Evolutionary conservation across 2,888 invertebrate genomes (phyloP), one percentile per base, ranked within the genome.

Genomic region (Eueremaeus valkanovi): DNA sequence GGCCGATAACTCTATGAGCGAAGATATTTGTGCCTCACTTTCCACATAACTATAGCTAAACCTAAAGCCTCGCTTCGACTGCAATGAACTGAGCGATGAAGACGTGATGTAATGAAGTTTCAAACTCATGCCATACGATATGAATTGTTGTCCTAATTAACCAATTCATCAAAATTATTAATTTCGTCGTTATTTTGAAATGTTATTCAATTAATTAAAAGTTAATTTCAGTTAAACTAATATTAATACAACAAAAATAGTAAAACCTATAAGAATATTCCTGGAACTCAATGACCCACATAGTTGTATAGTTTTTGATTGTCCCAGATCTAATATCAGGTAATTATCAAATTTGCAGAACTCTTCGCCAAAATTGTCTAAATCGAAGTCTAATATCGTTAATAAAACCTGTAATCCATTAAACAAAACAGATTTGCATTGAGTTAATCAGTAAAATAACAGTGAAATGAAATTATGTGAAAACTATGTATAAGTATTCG

Each of bases 1-100:
- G 79, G 85, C 85, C 51, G 81, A 81, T 73, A 88, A 81, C 72
- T 83, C 81, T 68, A 88, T 13, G 21, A 76, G 42, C n/a, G 72
- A 72, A 3, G 27, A 27, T 27, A 75, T 21, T 16, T 31, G 51
- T 31, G 51, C 11, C 6, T 16, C 13, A 2, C 24, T 45, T 8
- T 70, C 29, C 2, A 75, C 36, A 27, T 58, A 33, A n/a, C 70
- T 58, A 55, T 75, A 72, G 29, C 55, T 72, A 45, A 75, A 72
- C 40, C 55, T 70, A 42, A 75, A 75, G n/a, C 75, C 75, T 63
- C 75, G 29, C 24, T 45, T 45, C n/a, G 27, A 27, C 31, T 58
- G 27, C 33, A 72, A 55, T 33, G 75, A 40, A 9, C 40, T 40
- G 27, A 31, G 58, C 51, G 55, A 72, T 16, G 33, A 29, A n/a